Percentiles rank a stretch among this genome's conserved stretches.
Evolutionary conservation across 2,888 invertebrate species (phyloP).

Genomic region (Glaucopsyche alexis): DNA sequence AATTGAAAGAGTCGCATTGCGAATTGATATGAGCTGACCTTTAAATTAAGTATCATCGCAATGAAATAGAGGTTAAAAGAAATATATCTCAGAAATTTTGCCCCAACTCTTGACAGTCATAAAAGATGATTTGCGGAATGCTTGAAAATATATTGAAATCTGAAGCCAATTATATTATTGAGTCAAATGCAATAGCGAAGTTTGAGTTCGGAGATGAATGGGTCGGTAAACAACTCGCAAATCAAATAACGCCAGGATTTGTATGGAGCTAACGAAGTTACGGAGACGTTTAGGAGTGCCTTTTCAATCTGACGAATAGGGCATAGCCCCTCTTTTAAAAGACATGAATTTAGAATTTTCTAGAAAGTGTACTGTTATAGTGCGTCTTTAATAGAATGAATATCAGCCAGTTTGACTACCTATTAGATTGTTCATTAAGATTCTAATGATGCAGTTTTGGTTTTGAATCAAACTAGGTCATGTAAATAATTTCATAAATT

Average conservation of each 20-base stretch:
- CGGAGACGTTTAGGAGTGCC: background rate
- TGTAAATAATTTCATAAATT: too few species aligned
- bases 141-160: conserved; percentile 10
- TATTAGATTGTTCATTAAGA: too few species aligned
- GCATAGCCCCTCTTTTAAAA: background rate
- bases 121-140: background rate
- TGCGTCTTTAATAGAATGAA: background rate
- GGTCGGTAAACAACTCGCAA: conserved; percentile 16
- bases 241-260: conserved; percentile 6
- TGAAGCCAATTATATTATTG: background rate
- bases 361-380: background rate
- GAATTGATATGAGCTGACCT: too few species aligned
- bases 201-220: background rate
- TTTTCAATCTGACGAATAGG: conserved; percentile 7
- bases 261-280: conserved; percentile 5
- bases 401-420: too few species aligned
- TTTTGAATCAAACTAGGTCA: too few species aligned
- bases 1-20: too few species aligned
- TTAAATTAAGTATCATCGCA: too few species aligned
- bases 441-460: too few species aligned
- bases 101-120: background rate
- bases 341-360: background rate
- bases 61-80: too few species aligned
- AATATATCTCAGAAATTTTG: too few species aligned
- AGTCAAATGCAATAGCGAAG: conserved; percentile 11